phyloP scores from a whole-genome alignment of 2,888 invertebrate genomes.

The Folsomia candida region DNA sequence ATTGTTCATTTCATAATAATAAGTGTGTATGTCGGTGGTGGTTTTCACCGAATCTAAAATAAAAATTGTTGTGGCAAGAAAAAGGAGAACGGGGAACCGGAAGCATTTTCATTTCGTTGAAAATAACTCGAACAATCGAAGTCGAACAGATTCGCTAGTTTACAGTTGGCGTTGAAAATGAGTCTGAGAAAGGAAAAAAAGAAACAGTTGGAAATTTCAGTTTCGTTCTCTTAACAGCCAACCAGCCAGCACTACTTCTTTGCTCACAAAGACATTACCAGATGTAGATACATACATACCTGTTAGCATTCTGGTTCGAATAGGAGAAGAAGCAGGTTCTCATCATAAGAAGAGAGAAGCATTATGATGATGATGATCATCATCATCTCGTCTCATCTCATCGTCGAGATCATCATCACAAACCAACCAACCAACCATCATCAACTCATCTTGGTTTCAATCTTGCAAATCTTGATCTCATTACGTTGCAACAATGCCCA shows the following conservation, averaged over 20 bases:
- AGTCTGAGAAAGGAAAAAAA: constrained; percentile 4
- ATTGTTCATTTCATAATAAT: too few species aligned
- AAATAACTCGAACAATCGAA: background rate
- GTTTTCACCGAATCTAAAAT: too few species aligned
- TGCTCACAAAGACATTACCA: too few species aligned
- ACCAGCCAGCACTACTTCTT: background rate
- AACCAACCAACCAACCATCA: too few species aligned
- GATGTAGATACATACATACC: too few species aligned
- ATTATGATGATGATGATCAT: too few species aligned
- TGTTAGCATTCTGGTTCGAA: too few species aligned
- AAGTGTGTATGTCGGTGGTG: too few species aligned
- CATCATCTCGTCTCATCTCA: background rate
- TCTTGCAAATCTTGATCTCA: background rate
- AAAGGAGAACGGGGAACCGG: too few species aligned
- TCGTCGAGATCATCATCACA: background rate
- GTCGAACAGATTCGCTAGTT: constrained; percentile 7
- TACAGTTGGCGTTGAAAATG: constrained; percentile 7
- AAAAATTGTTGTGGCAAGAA: too few species aligned
- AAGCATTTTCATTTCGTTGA: background rate
- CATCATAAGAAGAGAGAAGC: background rate
- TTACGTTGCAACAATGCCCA: background rate
- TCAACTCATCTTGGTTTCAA: background rate
- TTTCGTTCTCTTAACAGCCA: background rate
- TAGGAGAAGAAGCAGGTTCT: background rate
- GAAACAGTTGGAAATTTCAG: constrained; percentile 6